phyloP scores from a whole-genome alignment of 2,888 invertebrate species.

The Syrphus vitripennis region DNA sequence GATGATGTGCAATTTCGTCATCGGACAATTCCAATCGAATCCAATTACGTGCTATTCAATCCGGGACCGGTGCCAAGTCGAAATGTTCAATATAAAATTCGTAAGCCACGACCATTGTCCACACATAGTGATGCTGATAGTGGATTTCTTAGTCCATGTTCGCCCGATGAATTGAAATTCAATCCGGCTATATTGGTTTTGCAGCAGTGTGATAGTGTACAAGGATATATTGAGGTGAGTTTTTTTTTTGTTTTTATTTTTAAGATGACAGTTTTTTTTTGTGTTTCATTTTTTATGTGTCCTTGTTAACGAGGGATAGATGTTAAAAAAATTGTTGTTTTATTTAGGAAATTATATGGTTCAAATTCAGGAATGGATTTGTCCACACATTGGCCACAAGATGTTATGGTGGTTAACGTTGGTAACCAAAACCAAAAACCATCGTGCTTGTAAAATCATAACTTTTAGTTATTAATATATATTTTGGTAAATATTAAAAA shows the following conservation, averaged over 20 bases:
- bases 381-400: too few relatives aligned
- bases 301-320: neutral
- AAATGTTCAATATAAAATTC: conserved; percentile 79
- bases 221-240: conserved; percentile 81
- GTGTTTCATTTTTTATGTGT: neutral
- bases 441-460: too few relatives aligned
- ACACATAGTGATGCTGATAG: conserved; percentile 85
- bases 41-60: conserved; percentile 80
- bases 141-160: conserved; percentile 85
- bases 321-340: neutral
- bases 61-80: conserved; percentile 80
- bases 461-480: too few relatives aligned
- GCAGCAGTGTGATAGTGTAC: conserved; percentile 81
- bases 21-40: conserved; percentile 79
- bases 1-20: conserved; percentile 76
- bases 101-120: conserved; percentile 79
- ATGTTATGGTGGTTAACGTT: too few relatives aligned
- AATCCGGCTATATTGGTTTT: conserved; percentile 79
- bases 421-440: too few relatives aligned
- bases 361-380: neutral
- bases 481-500: too few relatives aligned
- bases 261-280: neutral
- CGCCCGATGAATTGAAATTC: conserved; percentile 82
- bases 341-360: neutral
- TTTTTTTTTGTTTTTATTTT: neutral